These are phyloP conservation scores for Allobates femoralis DNA, from an alignment of 2,797 vertebrate genomes.

Conservation along the genomic window DNA sequence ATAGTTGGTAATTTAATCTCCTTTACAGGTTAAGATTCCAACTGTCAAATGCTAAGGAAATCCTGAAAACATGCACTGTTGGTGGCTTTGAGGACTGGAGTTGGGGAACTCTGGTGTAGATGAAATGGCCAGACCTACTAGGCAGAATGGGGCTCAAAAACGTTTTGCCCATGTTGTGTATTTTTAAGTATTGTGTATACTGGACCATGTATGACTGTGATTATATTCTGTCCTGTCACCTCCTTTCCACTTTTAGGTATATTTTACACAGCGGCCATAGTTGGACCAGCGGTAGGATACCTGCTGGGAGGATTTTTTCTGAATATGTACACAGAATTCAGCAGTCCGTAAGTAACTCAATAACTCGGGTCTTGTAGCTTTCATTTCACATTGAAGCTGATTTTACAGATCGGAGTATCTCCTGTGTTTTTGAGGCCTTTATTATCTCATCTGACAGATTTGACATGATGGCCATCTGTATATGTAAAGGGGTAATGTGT, in stretches of 20 bases:
- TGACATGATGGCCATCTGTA: background rate
- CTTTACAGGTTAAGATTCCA: too few species aligned
- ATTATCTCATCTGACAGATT: background rate
- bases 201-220: background rate
- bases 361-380: background rate
- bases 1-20: too few species aligned
- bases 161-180: background rate
- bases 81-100: too few species aligned
- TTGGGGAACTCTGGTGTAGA: too few species aligned
- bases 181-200: background rate
- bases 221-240: background rate
- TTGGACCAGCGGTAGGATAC: conserved; percentile 94
- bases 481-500: background rate
- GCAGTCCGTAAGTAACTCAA: conserved; percentile 81
- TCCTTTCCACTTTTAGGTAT: conserved; percentile 77
- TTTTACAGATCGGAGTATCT: too few species aligned
- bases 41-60: too few species aligned
- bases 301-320: conserved; percentile 93
- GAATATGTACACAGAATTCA: conserved; percentile 88
- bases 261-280: conserved; percentile 94
- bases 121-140: background rate
- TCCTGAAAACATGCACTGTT: too few species aligned
- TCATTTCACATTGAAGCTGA: background rate
- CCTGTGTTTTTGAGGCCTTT: background rate
- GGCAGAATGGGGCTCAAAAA: background rate